These are phyloP conservation scores for Columba guinea DNA, from an alignment of 2,797 vertebrate species.

Conservation along the genomic window DNA sequence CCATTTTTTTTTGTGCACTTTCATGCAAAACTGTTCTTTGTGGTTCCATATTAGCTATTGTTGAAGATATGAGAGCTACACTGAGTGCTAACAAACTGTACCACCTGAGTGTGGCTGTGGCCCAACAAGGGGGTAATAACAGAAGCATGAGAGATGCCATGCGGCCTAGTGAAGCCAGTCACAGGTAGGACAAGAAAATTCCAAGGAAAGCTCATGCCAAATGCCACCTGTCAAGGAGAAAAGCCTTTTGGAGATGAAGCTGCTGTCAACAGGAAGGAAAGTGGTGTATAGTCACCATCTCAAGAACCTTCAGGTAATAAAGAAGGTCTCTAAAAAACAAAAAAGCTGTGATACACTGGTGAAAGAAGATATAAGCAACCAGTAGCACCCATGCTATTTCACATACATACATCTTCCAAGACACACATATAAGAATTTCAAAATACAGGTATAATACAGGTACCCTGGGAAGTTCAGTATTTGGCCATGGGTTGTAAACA, in stretches of 20 bases:
- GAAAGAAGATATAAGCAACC: background rate
- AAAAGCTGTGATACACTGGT: background rate
- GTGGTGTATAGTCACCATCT: background rate
- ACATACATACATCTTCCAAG: accelerated
- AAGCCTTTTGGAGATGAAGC: background rate
- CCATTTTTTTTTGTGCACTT: background rate
- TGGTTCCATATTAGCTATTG: background rate
- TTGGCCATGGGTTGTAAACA: background rate
- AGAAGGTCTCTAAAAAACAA: background rate
- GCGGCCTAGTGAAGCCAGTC: background rate
- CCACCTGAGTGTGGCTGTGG: background rate
- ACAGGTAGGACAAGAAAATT: background rate
- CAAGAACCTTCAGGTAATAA: background rate
- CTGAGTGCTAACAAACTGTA: background rate
- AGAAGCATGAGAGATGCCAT: background rate
- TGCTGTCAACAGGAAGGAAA: background rate
- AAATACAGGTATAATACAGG: background rate
- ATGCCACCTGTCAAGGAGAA: background rate
- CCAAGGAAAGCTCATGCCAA: background rate
- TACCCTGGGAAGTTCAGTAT: background rate
- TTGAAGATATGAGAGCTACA: background rate
- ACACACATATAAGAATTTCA: accelerated
- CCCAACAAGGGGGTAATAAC: background rate
- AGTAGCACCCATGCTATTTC: background rate
- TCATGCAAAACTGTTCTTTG: background rate